Percentiles rank a stretch among this genome's conserved stretches.
Conservation (phyloP, 2,797 vertebrate genomes). For the Acipenser transmontanus region DNA sequence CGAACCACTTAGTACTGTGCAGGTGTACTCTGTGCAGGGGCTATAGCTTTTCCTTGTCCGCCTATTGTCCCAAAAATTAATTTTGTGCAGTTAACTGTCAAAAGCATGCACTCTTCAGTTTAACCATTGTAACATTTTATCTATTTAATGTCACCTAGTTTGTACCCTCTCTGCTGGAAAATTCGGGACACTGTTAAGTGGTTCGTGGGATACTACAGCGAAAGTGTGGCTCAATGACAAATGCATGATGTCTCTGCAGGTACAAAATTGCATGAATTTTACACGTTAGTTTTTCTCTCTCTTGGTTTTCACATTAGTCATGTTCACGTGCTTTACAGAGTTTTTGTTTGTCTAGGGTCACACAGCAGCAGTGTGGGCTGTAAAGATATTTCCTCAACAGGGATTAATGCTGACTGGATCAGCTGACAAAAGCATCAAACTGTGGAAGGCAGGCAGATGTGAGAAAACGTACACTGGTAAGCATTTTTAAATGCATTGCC, state of each 20-base stretch:
- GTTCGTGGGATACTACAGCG: conserved; percentile 94
- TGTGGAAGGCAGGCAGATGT: conserved; percentile 73
- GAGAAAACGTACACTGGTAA: conserved; percentile 67
- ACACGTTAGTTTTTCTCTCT: no score
- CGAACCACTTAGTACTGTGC: no score
- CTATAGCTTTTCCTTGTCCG: neutral
- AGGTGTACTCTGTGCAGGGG: no score
- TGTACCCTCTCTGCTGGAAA: conserved; percentile 91
- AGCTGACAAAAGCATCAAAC: conserved; percentile 81
- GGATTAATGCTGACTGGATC: conserved; percentile 94
- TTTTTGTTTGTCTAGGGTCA: conserved; percentile 68
- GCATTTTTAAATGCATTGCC: conserved; percentile 8
- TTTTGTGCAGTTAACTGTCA: no score
- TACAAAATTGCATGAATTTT: conserved; percentile 33
- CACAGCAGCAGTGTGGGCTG: conserved; percentile 89
- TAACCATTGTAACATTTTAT: no score
- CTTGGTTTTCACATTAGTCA: no score
- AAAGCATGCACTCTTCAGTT: no score
- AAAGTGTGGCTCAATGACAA: conserved; percentile 97
- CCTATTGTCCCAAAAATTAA: no score
- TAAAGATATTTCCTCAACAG: conserved; percentile 87
- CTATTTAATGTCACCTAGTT: conserved; percentile 54
- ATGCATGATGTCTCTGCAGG: conserved; percentile 98
- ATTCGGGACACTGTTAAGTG: conserved; percentile 91
- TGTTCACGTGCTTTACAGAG: no score